Evolutionary conservation across 1,140 invertebrate species (phyloP), one percentile per base, ranked within the genome.

Genomic region (Rhagoletis pomonella): DNA sequence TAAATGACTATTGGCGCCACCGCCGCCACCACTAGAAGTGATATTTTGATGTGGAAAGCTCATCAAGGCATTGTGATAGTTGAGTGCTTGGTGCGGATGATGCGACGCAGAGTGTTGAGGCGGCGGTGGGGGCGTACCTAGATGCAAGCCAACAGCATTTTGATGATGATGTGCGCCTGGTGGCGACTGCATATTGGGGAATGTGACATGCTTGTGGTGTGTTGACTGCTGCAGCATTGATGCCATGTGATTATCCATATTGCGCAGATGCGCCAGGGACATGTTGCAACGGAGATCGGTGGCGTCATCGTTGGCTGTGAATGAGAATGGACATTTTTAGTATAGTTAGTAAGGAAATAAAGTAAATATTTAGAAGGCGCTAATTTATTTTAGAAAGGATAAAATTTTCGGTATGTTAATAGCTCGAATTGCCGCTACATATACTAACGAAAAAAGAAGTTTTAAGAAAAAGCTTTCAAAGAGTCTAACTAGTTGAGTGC

Each of bases 241-340:
- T 19, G 90, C 90, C 90, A 92, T 91, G 87, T 92, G 91, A 85
- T 85, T 92, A 84, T 92, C 91, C 91, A 92, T 92, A 73, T 89
- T 90, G 58, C 91, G 90, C 87, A 92, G 69, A 86, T 92, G 91
- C 44, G 90, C 89, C 89, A 92, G 87, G 60, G 91, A 89, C 91
- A 92, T 91, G 64, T 88, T 90, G 67, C 91, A 92, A 58, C 91
- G 91, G 77, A 92, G 86, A 88, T 92, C 91, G 42, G 91, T 92
- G 88, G 91, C 91, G 42, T 92, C 91, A 55, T 92, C 90, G 29
- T 73, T 73, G 47, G 5, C 69, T 73, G 69, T 73, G 69, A 10
- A 14, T 39, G 39, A 69, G 39, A 69, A 14, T 6, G n/a, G n/a
- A n/a, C n/a, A n/a, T n/a, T n/a, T n/a, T n/a, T n/a, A n/a, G n/a